Conservation (phyloP, 2,888 invertebrate genomes). For the Napeogenes inachia region DNA sequence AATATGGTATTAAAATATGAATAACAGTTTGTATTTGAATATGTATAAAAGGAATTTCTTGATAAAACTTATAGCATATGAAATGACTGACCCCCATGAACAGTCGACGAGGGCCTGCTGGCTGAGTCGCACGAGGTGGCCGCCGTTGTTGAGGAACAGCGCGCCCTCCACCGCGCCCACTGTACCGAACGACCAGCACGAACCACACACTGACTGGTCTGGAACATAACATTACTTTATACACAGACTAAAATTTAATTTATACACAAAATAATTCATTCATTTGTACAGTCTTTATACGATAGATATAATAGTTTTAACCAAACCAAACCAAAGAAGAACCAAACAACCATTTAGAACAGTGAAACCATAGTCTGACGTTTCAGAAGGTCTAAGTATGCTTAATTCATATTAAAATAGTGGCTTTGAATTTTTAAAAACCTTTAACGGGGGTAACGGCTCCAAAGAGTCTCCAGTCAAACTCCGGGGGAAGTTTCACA, state of each 20-base stretch:
- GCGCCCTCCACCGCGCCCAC: conserved; percentile 96
- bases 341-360: no score
- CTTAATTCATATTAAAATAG: not conserved
- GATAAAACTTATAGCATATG: no score
- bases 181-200: conserved; percentile 98
- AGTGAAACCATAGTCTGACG: no score
- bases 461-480: conserved; percentile 94
- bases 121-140: conserved; percentile 88
- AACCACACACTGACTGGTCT: conserved; percentile 98
- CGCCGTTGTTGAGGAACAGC: conserved; percentile 88
- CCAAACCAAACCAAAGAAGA: no score
- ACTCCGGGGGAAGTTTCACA: conserved; percentile 82
- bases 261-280: no score
- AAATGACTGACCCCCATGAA: conserved; percentile 84
- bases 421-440: conserved; percentile 41
- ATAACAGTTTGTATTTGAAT: no score
- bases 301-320: no score
- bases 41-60: no score
- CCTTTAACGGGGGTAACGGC: conserved; percentile 97
- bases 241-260: no score
- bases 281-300: no score
- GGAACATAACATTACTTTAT: conserved; percentile 9
- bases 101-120: conserved; percentile 97
- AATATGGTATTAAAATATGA: no score
- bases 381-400: no score